Evolutionary conservation across 1,140 invertebrate species (phyloP).

Genomic region (Halictus rubicundus): DNA sequence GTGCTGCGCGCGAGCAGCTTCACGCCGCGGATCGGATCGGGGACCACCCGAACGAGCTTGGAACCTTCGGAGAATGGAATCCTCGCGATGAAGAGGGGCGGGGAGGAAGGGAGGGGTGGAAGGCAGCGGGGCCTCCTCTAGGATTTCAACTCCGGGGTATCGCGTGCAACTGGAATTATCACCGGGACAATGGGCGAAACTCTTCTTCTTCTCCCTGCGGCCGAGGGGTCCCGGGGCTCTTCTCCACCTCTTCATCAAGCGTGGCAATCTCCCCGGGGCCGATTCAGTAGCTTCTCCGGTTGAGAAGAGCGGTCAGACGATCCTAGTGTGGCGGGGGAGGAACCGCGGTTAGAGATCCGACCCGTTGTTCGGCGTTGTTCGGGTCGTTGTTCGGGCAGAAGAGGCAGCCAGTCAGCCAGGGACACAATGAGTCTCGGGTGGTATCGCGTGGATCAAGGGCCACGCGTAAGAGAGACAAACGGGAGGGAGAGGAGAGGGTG

Average conservation of each 20-base stretch:
- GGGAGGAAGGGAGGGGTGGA: not conserved
- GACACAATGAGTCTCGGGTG: slow-evolving; percentile 51
- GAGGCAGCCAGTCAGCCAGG: slow-evolving; percentile 21
- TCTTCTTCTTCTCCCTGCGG: not conserved
- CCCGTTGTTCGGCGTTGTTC: slow-evolving; percentile 55
- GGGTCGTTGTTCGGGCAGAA: slow-evolving; percentile 41
- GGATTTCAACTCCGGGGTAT: slow-evolving; percentile 69
- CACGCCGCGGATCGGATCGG: slow-evolving; percentile 37
- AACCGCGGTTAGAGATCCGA: slow-evolving; percentile 34
- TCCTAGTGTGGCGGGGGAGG: slow-evolving; percentile 4
- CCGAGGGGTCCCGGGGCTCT: not conserved
- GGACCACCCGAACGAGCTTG: slow-evolving; percentile 64
- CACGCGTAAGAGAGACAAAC: slow-evolving; percentile 42
- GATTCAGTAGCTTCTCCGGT: slow-evolving; percentile 25
- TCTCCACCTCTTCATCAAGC: slow-evolving; percentile 60
- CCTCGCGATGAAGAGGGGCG: slow-evolving; percentile 8
- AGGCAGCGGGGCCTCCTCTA: slow-evolving; percentile 58
- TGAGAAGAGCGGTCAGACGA: not conserved
- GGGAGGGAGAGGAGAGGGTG: too few relatives aligned
- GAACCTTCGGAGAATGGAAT: slow-evolving; percentile 44
- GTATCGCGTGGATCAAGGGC: slow-evolving; percentile 61
- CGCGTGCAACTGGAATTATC: slow-evolving; percentile 72
- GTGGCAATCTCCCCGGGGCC: slow-evolving; percentile 48
- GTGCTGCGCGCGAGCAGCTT: slow-evolving; percentile 57
- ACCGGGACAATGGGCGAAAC: slow-evolving; percentile 67